Evolutionary conservation across 2,113 vertebrate species (phyloP).

Genomic region (Catagonus wagneri): DNA sequence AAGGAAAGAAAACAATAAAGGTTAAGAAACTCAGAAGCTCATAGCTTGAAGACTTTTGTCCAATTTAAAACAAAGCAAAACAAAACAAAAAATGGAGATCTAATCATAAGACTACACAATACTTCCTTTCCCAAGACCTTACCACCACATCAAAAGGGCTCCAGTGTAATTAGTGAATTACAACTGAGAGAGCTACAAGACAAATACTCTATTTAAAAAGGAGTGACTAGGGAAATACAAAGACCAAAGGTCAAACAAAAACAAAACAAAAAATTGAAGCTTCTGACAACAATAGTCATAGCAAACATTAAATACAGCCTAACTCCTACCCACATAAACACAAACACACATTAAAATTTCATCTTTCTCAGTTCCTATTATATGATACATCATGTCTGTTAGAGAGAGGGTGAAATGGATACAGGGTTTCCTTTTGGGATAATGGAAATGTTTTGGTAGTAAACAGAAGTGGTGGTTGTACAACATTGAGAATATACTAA

Average conservation of each 20-base stretch:
- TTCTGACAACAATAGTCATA: background rate
- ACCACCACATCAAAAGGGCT: background rate
- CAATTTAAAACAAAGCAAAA: background rate
- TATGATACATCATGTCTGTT: background rate
- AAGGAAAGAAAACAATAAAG: background rate
- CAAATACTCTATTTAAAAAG: background rate
- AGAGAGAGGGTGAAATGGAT: background rate
- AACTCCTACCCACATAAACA: background rate
- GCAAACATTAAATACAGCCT: slow-evolving; percentile 5
- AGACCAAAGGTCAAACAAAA: background rate
- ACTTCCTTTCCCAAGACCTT: background rate
- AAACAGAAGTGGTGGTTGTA: background rate
- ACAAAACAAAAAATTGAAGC: background rate
- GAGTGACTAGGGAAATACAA: background rate
- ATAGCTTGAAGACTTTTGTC: background rate
- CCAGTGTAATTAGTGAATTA: background rate
- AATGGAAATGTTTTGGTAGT: background rate
- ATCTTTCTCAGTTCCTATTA: background rate
- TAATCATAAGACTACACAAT: background rate
- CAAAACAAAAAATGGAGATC: background rate
- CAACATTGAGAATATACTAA: background rate
- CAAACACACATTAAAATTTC: background rate
- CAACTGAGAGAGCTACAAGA: background rate
- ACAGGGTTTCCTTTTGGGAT: background rate
- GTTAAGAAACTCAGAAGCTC: background rate